phyloP scores from a whole-genome alignment of 2,888 invertebrate species.

The Willowsia nigromaculata region DNA sequence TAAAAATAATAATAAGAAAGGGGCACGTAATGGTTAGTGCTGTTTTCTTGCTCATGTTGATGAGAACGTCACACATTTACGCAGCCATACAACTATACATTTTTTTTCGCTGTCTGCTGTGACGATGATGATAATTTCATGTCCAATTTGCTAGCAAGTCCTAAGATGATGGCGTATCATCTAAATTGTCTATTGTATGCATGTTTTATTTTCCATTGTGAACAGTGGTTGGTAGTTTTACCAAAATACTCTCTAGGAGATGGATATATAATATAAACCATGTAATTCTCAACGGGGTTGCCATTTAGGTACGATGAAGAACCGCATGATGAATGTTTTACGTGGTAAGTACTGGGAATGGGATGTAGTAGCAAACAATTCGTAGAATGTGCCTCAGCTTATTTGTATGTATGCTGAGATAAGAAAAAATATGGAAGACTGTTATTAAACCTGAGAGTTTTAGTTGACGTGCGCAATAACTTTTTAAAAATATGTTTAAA shows the following conservation, averaged over 20 bases:
- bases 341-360: neutral
- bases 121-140: conserved; percentile 71
- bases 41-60: conserved; percentile 28
- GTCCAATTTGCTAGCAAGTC: conserved; percentile 68
- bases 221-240: conserved; percentile 37
- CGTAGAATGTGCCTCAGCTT: neutral
- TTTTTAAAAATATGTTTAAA: neutral
- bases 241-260: conserved; percentile 12
- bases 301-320: conserved; percentile 52
- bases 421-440: neutral
- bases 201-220: conserved; percentile 59
- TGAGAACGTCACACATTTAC: conserved; percentile 59
- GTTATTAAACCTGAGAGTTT: neutral
- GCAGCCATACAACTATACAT: conserved; percentile 16
- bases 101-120: conserved; percentile 38
- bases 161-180: conserved; percentile 57
- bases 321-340: conserved; percentile 12
- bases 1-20: neutral
- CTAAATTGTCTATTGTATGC: conserved; percentile 70
- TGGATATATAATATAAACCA: neutral
- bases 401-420: neutral
- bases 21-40: conserved; percentile 50
- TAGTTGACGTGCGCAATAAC: neutral
- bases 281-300: conserved; percentile 59
- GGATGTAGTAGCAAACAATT: neutral